Conservation (phyloP, 2,888 invertebrate genomes). For the Epiblema foenella region DNA sequence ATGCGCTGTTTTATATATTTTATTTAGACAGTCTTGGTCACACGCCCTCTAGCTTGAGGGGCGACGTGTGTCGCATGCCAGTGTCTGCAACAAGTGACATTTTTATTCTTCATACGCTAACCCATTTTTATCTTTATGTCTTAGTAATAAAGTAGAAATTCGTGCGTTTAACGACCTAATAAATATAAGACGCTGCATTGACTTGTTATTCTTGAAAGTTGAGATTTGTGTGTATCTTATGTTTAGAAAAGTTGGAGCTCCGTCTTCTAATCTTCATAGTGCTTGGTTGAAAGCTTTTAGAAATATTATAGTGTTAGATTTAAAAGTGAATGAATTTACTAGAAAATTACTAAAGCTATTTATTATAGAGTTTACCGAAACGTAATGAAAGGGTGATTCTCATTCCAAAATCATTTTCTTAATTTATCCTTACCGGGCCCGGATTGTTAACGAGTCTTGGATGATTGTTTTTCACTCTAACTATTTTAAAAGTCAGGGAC, state of each 20-base stretch:
- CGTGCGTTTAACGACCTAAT: neutral
- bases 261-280: neutral
- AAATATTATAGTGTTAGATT: neutral
- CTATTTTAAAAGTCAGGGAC: too few species aligned
- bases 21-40: conserved; percentile 6
- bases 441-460: too few species aligned
- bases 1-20: neutral
- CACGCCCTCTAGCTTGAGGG: conserved; percentile 9
- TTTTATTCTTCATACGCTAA: conserved; percentile 51
- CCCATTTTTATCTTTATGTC: neutral
- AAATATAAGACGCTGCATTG: conserved; percentile 11
- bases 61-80: conserved; percentile 56
- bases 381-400: too few species aligned
- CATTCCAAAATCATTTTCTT: too few species aligned
- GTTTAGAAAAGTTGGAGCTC: conserved; percentile 4
- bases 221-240: conserved; percentile 1
- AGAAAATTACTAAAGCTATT: too few species aligned
- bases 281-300: neutral
- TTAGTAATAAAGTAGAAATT: neutral
- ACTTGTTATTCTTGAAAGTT: conserved; percentile 16
- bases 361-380: too few species aligned
- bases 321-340: too few species aligned
- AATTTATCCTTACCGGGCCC: too few species aligned
- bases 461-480: too few species aligned
- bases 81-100: conserved; percentile 68